phyloP scores from a whole-genome alignment of 2,113 vertebrate species.

The Ursus arctos region DNA sequence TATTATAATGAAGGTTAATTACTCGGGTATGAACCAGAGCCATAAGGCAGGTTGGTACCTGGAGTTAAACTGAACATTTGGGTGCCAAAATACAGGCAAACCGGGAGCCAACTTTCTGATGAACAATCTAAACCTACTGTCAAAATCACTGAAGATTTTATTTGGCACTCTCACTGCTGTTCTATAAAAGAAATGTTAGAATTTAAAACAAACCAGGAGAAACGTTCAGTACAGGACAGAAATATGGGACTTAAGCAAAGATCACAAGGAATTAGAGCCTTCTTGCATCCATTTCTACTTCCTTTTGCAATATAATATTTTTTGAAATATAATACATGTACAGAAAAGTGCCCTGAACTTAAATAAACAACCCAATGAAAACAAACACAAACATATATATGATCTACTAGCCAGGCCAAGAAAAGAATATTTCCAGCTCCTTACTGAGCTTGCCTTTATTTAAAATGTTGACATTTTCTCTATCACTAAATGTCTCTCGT shows the following conservation, averaged over 20 bases:
- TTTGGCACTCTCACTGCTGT: constrained; percentile 60
- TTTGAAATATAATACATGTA: neutral
- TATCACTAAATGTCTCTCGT: neutral
- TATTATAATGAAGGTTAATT: constrained; percentile 56
- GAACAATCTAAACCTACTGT: constrained; percentile 65
- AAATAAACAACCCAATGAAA: neutral
- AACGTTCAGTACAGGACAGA: constrained; percentile 23
- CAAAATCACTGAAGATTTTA: constrained; percentile 67
- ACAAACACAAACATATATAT: neutral
- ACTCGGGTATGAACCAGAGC: constrained; percentile 20
- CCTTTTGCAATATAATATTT: neutral
- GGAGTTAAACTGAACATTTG: constrained; percentile 60
- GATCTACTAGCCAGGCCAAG: neutral
- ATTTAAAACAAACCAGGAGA: constrained; percentile 68
- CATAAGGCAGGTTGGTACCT: constrained; percentile 63
- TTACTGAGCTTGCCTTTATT: neutral
- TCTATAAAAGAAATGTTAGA: constrained; percentile 67
- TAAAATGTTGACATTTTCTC: neutral
- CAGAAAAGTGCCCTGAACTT: neutral
- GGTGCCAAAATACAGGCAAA: constrained; percentile 50
- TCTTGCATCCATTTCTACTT: neutral
- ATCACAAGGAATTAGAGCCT: constrained; percentile 45
- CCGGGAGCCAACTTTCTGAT: constrained; percentile 60
- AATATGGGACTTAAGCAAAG: constrained; percentile 42
- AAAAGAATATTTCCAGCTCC: neutral